phyloP scores from a whole-genome alignment of 2,888 invertebrate species.

The Lycocerus yunnanus region DNA sequence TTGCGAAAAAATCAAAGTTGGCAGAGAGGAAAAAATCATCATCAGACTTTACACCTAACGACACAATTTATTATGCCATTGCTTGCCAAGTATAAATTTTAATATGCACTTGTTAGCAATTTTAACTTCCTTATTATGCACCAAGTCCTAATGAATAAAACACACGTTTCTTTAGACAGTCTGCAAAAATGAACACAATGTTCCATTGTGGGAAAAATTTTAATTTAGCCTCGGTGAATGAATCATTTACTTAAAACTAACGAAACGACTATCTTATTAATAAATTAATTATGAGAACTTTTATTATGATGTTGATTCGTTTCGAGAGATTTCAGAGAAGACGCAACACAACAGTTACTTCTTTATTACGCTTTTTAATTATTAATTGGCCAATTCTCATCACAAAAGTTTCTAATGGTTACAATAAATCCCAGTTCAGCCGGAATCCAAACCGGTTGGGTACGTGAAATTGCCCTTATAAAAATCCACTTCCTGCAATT shows the following conservation, averaged over 20 bases:
- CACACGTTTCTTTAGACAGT: constrained; percentile 7
- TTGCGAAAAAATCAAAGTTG: background rate
- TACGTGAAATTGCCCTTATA: background rate
- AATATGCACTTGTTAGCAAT: constrained; percentile 22
- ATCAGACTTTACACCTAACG: background rate
- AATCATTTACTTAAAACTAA: constrained; percentile 24
- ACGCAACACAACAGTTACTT: background rate
- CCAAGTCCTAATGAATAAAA: constrained; percentile 12
- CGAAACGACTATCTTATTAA: constrained; percentile 10
- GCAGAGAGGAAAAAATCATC: background rate
- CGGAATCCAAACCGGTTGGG: background rate
- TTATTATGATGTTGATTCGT: background rate
- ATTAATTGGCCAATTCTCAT: background rate
- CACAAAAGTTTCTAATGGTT: background rate
- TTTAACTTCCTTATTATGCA: constrained; percentile 26
- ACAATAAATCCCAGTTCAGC: background rate
- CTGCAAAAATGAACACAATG: constrained; percentile 10
- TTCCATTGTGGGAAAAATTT: constrained; percentile 25
- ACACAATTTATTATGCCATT: background rate
- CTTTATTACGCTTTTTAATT: background rate
- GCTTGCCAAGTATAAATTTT: constrained; percentile 13
- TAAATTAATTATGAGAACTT: constrained; percentile 4
- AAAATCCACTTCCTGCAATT: background rate
- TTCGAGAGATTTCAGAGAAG: background rate
- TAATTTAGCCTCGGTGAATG: constrained; percentile 13